A percentile compares a stretch with the other conserved stretches of the same genome.
Evolutionary conservation across 2,888 invertebrate genomes (phyloP).

Genomic region (Drosophila limbata): DNA sequence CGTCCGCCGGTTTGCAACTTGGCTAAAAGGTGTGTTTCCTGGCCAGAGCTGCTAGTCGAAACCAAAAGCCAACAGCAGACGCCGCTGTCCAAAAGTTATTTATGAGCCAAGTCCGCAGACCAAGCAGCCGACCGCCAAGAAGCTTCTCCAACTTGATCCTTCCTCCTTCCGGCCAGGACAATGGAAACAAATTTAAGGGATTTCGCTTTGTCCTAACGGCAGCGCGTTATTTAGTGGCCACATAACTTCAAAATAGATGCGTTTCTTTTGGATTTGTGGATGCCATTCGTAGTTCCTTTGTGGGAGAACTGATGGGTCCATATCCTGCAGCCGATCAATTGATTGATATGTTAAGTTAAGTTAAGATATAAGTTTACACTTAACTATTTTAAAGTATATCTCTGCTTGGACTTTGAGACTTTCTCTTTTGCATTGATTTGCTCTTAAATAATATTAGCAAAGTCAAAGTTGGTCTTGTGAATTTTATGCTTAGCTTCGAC

Average conservation of each 20-base stretch:
- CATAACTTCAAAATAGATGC: constrained; percentile 15
- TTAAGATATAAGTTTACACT: neutral
- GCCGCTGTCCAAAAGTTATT: constrained; percentile 41
- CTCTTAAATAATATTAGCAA: neutral
- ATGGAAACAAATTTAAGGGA: constrained; percentile 14
- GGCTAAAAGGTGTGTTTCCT: constrained; percentile 53
- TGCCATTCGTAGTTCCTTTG: neutral
- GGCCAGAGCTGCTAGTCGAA: constrained; percentile 30
- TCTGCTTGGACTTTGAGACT: neutral
- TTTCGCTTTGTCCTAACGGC: constrained; percentile 2
- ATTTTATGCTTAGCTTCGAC: neutral
- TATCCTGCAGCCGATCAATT: constrained; percentile 21
- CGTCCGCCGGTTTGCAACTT: constrained; percentile 41
- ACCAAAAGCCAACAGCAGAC: constrained; percentile 20
- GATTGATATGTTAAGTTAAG: constrained; percentile 3
- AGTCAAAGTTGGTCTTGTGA: too few relatives aligned
- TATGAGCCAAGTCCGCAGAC: constrained; percentile 32
- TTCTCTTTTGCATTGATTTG: neutral
- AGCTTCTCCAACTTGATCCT: neutral
- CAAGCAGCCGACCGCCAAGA: constrained; percentile 27
- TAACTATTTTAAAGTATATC: too few relatives aligned
- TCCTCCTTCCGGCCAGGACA: constrained; percentile 16
- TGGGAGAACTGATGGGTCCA: constrained; percentile 14
- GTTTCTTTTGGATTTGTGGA: constrained; percentile 18
- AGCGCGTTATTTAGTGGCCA: constrained; percentile 15